Conservation (phyloP, 2,888 invertebrate species). For the Conus canariensis region DNA sequence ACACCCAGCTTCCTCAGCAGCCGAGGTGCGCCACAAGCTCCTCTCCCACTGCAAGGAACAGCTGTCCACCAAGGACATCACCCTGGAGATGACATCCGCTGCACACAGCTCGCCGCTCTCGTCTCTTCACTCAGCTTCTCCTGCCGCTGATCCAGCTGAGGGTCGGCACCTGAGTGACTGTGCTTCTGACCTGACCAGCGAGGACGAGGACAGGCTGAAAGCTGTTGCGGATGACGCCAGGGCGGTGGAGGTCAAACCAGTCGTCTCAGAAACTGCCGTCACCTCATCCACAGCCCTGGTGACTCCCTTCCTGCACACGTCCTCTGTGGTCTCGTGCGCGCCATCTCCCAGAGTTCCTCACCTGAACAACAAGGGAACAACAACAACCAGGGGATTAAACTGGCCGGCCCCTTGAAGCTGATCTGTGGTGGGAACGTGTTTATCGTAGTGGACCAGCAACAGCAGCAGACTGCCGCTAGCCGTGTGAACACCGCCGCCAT, state of each 20-base stretch:
- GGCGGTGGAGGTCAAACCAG: not conserved
- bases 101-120: not conserved
- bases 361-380: not conserved
- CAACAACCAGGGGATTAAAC: not conserved
- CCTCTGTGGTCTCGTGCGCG: not conserved
- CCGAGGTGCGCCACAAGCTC: slow-evolving; percentile 41
- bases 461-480: not conserved
- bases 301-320: slow-evolving; percentile 36
- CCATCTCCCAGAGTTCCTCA: not conserved
- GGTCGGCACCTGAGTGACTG: not conserved
- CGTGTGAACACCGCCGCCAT: not conserved
- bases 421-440: slow-evolving; percentile 41
- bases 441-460: slow-evolving; percentile 31
- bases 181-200: slow-evolving; percentile 7
- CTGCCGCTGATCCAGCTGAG: not conserved
- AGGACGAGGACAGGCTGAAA: not conserved
- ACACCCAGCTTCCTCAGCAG: slow-evolving; percentile 26
- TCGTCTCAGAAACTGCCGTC: not conserved
- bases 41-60: slow-evolving; percentile 32
- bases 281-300: slow-evolving; percentile 29
- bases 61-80: slow-evolving; percentile 22
- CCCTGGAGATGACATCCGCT: not conserved
- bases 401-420: slow-evolving; percentile 30
- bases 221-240: not conserved
- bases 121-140: not conserved